phyloP scores from a whole-genome alignment of 2,888 invertebrate genomes.

The Coecobrya sp. region DNA sequence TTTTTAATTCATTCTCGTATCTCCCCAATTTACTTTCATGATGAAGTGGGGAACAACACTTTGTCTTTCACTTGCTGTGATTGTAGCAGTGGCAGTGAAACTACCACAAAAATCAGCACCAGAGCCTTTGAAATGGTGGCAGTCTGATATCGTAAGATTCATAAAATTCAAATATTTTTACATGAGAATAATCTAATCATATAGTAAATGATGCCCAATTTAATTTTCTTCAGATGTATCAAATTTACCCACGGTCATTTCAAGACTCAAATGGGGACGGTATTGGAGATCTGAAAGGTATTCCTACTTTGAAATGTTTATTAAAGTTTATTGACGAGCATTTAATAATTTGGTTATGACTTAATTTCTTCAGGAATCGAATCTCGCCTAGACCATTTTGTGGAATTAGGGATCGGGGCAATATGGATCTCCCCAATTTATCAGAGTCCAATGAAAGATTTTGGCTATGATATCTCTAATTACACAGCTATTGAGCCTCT shows the following conservation, averaged over 20 bases:
- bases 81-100: slow-evolving; percentile 6
- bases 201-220: not conserved
- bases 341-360: not conserved
- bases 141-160: slow-evolving; percentile 26
- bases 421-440: slow-evolving; percentile 90
- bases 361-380: slow-evolving; percentile 87
- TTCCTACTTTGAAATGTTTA: slow-evolving; percentile 64
- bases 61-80: not conserved
- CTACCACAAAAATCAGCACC: not conserved
- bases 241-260: slow-evolving; percentile 87
- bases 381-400: slow-evolving; percentile 89
- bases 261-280: slow-evolving; percentile 87
- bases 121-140: slow-evolving; percentile 42
- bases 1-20: too few relatives aligned
- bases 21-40: too few relatives aligned
- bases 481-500: slow-evolving; percentile 92
- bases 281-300: slow-evolving; percentile 87
- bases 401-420: slow-evolving; percentile 91
- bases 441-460: slow-evolving; percentile 94
- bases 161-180: not conserved
- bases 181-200: too few relatives aligned
- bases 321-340: not conserved
- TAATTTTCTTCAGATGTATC: slow-evolving; percentile 86
- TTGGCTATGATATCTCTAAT: slow-evolving; percentile 95
- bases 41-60: not conserved